Percentiles rank a stretch among this genome's conserved stretches.
These are phyloP conservation scores for Hermaeophaga mercurialis DNA, from an alignment of 2,888 invertebrate species.

Conservation along the genomic window DNA sequence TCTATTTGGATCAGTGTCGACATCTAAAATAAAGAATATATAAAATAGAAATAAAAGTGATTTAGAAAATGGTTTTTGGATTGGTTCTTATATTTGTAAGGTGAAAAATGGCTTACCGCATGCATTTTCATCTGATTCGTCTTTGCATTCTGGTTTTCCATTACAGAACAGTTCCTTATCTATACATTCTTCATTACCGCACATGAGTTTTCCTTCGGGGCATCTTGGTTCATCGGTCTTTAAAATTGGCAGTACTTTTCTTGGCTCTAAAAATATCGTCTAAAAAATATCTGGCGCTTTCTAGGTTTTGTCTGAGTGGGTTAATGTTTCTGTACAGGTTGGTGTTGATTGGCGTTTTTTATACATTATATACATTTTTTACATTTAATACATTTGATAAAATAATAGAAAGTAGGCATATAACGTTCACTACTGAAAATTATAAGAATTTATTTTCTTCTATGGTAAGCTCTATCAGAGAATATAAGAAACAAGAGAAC, in stretches of 20 bases:
- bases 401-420: constrained; percentile 39
- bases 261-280: constrained; percentile 72
- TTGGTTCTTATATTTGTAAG: too few species aligned
- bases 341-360: constrained; percentile 45
- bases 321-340: constrained; percentile 40
- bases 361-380: constrained; percentile 38
- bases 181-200: constrained; percentile 91
- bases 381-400: constrained; percentile 30
- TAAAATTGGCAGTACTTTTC: constrained; percentile 84
- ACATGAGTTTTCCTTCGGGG: constrained; percentile 86
- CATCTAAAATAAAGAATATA: constrained; percentile 68
- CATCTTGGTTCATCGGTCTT: constrained; percentile 94
- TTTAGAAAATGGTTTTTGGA: too few species aligned
- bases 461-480: too few species aligned
- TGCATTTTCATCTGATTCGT: constrained; percentile 93
- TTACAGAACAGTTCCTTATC: constrained; percentile 93
- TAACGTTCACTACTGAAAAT: constrained; percentile 21
- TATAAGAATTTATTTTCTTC: constrained; percentile 5
- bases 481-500: too few species aligned
- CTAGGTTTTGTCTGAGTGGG: not conserved
- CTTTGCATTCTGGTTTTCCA: constrained; percentile 89
- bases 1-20: constrained; percentile 88
- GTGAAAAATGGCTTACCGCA: constrained; percentile 94
- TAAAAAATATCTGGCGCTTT: constrained; percentile 9
- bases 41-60: too few species aligned